Conservation (phyloP, 2,113 vertebrate species). For the Prinia subflava region DNA sequence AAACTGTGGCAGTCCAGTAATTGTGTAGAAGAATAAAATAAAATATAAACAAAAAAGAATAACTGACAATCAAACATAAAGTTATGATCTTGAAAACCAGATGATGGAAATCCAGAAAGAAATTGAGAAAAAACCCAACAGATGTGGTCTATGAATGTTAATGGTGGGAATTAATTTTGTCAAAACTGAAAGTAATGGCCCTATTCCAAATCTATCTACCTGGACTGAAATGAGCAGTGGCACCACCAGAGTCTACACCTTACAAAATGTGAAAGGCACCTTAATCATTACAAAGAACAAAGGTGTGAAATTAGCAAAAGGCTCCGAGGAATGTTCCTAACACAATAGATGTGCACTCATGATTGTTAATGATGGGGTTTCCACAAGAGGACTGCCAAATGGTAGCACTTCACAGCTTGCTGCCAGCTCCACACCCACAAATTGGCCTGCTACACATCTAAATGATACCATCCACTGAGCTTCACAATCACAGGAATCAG, state of each 20-base stretch:
- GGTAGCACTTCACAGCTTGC: conserved; percentile 17
- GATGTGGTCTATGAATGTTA: not conserved
- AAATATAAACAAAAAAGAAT: not conserved
- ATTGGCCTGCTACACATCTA: not conserved
- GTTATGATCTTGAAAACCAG: not conserved
- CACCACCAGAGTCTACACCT: not conserved
- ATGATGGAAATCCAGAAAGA: not conserved
- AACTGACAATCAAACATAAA: not conserved
- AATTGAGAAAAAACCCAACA: not conserved
- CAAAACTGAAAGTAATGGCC: not conserved
- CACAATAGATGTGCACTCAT: not conserved
- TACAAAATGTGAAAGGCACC: not conserved
- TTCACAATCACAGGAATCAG: not conserved
- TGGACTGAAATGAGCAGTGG: not conserved
- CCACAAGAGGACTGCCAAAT: not conserved
- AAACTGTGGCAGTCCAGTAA: not conserved
- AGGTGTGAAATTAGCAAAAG: conserved; percentile 9
- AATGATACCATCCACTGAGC: not conserved
- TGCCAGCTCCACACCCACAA: not conserved
- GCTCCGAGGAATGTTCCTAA: not conserved
- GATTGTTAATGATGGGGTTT: not conserved
- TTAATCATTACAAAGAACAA: not conserved
- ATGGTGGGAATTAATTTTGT: not conserved
- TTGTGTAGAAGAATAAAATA: not conserved
- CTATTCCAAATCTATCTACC: not conserved